Base-by-base conservation (phyloP, 2,113 vertebrate species). In the Butorides virescens region DNA sequence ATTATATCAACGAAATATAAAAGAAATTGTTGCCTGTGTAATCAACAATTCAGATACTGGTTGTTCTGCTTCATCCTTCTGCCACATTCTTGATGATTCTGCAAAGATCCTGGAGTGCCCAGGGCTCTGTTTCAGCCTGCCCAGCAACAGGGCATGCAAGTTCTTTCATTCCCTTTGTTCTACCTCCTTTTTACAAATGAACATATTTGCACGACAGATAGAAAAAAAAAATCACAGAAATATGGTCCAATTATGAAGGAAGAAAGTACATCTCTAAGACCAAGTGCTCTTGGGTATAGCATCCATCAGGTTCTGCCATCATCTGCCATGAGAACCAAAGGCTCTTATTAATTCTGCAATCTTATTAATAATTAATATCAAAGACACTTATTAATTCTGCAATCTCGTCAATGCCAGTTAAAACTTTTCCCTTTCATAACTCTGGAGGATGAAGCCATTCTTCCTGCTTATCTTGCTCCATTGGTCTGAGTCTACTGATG, bases 371-470 rank as follows among this genome's bases (percentile, higher is more conserved):
- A n/a, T n/a, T n/a, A n/a, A n/a, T n/a, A n/a, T n/a, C n/a, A n/a
- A n/a, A 82, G 63, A 72, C 15, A 52, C 16, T 23, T 46, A 19
- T 1, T 78, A 52, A 62, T 65, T 61, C 17, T 53, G 50, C 14
- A 5, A 4, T 65, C 22, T 66, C 5, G 2, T 56, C 27, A 70
- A n/a, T 74, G 10, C 5, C n/a, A 29, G 14, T 61, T 90, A 58
- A 70, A 83, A 5, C 16, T 80, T 90, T 29, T n/a, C 13, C 27
- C 5, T 1, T 49, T 32, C 0, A 0, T 32, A 34, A 6, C 37
- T 88, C 47, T 74, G 63, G 67, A 47, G 37, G 14, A 63, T 6
- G 4, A 74, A 91, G 3, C 30, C 11, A 23, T 62, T 53, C 44
- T 70, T 79, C 37, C 37, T 83, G 53, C 13, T 93, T 61, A 23